A percentile compares a stretch with the other conserved stretches of the same genome.
Conservation (phyloP, 2,113 vertebrate species). For the Grus americana region DNA sequence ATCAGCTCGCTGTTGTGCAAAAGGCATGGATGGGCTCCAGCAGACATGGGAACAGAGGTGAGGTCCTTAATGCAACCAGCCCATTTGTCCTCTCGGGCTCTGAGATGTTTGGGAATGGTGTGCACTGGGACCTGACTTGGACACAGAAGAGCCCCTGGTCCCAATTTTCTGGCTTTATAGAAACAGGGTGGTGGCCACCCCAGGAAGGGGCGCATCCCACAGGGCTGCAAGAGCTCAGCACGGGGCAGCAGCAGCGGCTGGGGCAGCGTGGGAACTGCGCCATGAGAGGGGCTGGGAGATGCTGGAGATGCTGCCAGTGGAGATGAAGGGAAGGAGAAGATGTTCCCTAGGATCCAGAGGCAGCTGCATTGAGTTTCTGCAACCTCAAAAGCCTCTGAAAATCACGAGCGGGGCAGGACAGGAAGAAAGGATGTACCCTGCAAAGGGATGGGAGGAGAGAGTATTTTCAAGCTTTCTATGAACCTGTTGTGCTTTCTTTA, state of each 20-base stretch:
- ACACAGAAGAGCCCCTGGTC: not conserved
- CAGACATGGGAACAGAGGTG: not conserved
- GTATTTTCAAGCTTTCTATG: not conserved
- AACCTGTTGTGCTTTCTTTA: not conserved
- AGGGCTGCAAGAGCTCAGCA: not conserved
- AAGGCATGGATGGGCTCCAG: not conserved
- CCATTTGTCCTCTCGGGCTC: not conserved
- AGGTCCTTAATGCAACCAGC: not conserved
- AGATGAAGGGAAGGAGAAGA: not conserved
- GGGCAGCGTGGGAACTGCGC: rapidly evolving
- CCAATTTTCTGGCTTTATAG: not conserved
- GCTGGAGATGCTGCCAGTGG: not conserved
- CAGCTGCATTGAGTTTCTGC: not conserved
- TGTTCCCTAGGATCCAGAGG: not conserved
- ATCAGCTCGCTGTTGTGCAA: not conserved
- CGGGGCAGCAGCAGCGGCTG: not conserved
- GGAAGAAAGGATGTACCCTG: not conserved
- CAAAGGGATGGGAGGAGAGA: not conserved
- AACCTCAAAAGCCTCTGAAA: not conserved
- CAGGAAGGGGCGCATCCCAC: not conserved
- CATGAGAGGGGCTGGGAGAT: not conserved
- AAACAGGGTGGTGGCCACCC: not conserved
- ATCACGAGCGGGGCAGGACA: not conserved
- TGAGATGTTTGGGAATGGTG: not conserved
- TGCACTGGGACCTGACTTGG: not conserved